A percentile compares a stretch with the other conserved stretches of the same genome.
Conservation (phyloP, 2,113 vertebrate species). For the Siniperca chuatsi region DNA sequence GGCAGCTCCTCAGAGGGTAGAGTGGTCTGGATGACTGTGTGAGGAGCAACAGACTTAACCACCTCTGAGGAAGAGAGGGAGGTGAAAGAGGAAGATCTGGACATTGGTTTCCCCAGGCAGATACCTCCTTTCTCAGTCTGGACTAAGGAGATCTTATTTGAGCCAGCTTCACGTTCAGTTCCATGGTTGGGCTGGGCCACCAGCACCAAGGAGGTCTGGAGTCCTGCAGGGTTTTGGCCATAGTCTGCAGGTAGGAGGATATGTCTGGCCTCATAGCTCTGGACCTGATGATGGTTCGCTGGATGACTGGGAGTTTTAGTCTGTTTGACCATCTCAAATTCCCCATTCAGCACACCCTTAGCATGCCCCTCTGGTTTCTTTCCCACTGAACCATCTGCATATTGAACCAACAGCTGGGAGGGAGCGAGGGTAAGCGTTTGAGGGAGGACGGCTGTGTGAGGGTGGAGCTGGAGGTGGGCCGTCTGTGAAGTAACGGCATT, state of each 20-base stretch:
- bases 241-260: conserved; percentile 92
- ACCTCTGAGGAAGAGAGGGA: conserved; percentile 87
- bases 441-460: conserved; percentile 90
- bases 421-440: conserved; percentile 93
- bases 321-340: conserved; percentile 89
- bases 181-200: conserved; percentile 89
- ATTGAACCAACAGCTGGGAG: conserved; percentile 95
- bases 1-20: conserved; percentile 90
- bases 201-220: conserved; percentile 94
- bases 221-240: conserved; percentile 87
- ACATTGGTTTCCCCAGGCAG: conserved; percentile 90
- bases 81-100: conserved; percentile 82
- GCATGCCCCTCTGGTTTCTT: conserved; percentile 88
- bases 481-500: conserved; percentile 86
- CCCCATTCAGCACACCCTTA: conserved; percentile 91
- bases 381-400: conserved; percentile 88
- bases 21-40: conserved; percentile 94
- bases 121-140: conserved; percentile 90
- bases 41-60: conserved; percentile 88
- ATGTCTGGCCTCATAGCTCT: conserved; percentile 91
- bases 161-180: conserved; percentile 86
- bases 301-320: conserved; percentile 76
- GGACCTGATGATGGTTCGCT: conserved; percentile 88
- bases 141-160: conserved; percentile 87
- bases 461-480: conserved; percentile 91